Evolutionary conservation across 2,113 vertebrate genomes (phyloP).

Genomic region (Lycaon pictus): DNA sequence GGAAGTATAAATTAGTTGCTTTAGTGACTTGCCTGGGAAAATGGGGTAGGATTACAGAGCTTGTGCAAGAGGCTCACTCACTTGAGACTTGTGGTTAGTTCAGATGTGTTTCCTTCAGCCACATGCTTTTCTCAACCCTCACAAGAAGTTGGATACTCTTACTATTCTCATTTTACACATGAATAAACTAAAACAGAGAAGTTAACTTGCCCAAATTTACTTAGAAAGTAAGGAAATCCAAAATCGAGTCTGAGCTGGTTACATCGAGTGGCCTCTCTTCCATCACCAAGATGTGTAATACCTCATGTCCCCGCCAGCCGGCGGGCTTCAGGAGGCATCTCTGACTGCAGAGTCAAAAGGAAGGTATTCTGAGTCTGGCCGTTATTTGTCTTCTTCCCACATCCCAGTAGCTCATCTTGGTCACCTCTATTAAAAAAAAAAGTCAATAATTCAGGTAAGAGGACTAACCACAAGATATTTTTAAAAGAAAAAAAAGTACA

Average conservation of each 20-base stretch:
- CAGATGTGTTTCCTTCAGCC: background rate
- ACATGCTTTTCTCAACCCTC: background rate
- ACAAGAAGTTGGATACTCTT: background rate
- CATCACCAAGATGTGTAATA: background rate
- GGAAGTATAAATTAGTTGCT: background rate
- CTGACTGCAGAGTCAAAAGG: background rate
- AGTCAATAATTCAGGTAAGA: background rate
- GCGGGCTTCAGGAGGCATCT: background rate
- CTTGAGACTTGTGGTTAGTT: background rate
- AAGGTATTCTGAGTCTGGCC: background rate
- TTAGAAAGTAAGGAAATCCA: background rate
- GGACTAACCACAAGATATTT: background rate
- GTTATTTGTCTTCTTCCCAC: background rate
- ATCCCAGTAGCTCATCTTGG: background rate
- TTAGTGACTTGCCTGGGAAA: background rate
- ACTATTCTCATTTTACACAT: background rate
- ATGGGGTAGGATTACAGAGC: background rate
- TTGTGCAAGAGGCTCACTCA: background rate
- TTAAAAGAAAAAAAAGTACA: background rate
- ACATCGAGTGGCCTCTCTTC: background rate
- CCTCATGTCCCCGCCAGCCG: background rate
- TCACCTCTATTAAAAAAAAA: background rate
- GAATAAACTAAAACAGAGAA: background rate
- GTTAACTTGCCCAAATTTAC: background rate
- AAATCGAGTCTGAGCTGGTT: background rate